Conservation (phyloP, 2,888 invertebrate species). For the Rhynchonema sp. region DNA sequence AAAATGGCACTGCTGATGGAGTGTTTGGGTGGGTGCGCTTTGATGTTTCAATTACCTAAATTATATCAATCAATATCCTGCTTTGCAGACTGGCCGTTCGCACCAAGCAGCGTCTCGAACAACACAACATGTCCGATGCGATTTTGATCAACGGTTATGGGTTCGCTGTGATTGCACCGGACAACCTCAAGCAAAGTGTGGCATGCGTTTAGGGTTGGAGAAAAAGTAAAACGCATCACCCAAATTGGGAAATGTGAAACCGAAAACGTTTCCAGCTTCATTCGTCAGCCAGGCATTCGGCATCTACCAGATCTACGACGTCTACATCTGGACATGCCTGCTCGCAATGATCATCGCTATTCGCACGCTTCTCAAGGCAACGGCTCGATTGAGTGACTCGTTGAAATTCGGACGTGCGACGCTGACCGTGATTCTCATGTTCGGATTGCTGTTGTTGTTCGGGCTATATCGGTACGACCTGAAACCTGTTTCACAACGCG, state of each 20-base stretch:
- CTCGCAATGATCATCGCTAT: not conserved
- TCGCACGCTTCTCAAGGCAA: not conserved
- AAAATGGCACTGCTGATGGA: not conserved
- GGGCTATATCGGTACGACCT: not conserved
- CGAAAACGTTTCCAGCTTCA: no score
- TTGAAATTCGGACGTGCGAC: no score
- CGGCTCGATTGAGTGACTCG: no score
- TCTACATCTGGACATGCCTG: not conserved
- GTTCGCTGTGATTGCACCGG: not conserved
- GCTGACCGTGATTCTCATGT: not conserved
- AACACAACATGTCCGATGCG: not conserved
- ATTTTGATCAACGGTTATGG: not conserved
- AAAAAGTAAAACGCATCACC: not conserved
- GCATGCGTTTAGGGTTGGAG: not conserved
- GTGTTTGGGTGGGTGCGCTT: not conserved
- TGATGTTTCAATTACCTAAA: not conserved
- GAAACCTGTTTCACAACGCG: no score
- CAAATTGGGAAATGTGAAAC: no score
- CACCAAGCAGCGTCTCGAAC: not conserved
- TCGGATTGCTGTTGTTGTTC: not conserved
- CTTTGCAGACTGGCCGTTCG: not conserved
- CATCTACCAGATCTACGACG: not conserved
- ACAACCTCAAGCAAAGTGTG: not conserved
- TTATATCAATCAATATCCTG: not conserved
- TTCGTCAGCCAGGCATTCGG: no score